Evolutionary conservation across 2,797 vertebrate genomes (phyloP).

Genomic region (Phrynocephalus guinanensis): DNA sequence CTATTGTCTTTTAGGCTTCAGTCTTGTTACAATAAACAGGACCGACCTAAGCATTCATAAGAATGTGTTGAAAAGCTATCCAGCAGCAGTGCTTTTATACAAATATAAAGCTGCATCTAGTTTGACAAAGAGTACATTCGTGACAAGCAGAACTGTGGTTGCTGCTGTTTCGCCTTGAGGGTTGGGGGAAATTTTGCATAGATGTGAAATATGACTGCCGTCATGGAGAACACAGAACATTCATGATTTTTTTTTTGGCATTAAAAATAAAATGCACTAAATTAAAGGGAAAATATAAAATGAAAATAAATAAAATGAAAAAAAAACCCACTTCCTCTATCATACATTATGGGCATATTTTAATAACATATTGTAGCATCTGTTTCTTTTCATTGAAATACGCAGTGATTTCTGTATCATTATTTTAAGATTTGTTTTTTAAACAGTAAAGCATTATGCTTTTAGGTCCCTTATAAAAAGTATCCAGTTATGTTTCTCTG

Average conservation of each 20-base stretch:
- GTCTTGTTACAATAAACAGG: neutral
- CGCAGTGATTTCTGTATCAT: neutral
- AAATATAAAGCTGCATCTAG: neutral
- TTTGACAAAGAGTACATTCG: neutral
- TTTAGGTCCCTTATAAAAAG: constrained; percentile 14
- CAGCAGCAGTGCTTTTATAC: neutral
- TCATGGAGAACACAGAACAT: neutral
- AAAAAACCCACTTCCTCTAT: neutral
- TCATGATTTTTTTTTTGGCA: neutral
- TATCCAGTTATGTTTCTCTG: constrained; percentile 71
- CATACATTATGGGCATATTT: neutral
- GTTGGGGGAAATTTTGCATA: neutral
- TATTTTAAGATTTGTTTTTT: neutral
- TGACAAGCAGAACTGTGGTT: neutral
- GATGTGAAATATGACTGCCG: neutral
- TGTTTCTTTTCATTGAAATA: neutral
- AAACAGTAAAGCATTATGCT: neutral
- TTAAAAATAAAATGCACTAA: neutral
- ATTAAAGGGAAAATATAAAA: neutral
- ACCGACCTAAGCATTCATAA: neutral
- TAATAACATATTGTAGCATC: neutral
- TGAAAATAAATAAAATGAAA: neutral
- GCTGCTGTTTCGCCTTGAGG: neutral
- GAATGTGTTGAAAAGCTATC: neutral
- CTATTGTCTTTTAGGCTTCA: neutral